Evolutionary conservation across 2,888 invertebrate genomes (phyloP).

Genomic region (Caenorhabditis drosophilae): DNA sequence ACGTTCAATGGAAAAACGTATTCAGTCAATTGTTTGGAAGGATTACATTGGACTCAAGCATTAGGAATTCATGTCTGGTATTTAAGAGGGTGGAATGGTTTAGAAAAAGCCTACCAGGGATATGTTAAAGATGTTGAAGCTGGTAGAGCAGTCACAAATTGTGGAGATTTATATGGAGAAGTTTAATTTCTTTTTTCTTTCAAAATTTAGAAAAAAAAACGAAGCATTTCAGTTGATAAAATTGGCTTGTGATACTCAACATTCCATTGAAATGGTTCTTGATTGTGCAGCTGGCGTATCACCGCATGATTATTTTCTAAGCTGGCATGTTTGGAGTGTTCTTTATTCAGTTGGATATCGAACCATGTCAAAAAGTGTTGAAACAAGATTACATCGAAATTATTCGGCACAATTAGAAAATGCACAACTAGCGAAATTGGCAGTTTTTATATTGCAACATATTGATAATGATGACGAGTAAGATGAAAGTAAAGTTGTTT

Average conservation of each 20-base stretch:
- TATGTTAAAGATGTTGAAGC: constrained; percentile 28
- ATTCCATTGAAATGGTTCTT: constrained; percentile 39
- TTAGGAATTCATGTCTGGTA: constrained; percentile 49
- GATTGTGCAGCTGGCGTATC: constrained; percentile 31
- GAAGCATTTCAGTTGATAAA: constrained; percentile 20
- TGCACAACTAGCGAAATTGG: constrained; percentile 24
- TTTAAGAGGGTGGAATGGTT: constrained; percentile 31
- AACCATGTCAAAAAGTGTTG: constrained; percentile 36
- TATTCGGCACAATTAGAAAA: constrained; percentile 46
- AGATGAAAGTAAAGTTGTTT: constrained; percentile 3
- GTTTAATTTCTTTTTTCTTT: too few relatives aligned
- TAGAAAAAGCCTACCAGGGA: constrained; percentile 34
- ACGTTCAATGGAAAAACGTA: constrained; percentile 14
- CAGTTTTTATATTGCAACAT: constrained; percentile 48
- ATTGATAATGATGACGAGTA: constrained; percentile 49
- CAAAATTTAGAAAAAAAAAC: background rate
- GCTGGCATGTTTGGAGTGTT: constrained; percentile 54
- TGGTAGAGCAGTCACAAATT: constrained; percentile 21
- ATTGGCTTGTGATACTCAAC: constrained; percentile 35
- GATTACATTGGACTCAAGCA: constrained; percentile 47
- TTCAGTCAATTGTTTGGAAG: constrained; percentile 44
- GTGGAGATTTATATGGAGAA: constrained; percentile 34
- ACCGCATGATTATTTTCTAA: constrained; percentile 26
- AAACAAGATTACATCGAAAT: constrained; percentile 41
- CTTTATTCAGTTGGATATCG: constrained; percentile 44